Percentiles rank a stretch among this genome's conserved stretches.
Conservation (phyloP, 2,797 vertebrate genomes). For the Diplodus sargus region DNA sequence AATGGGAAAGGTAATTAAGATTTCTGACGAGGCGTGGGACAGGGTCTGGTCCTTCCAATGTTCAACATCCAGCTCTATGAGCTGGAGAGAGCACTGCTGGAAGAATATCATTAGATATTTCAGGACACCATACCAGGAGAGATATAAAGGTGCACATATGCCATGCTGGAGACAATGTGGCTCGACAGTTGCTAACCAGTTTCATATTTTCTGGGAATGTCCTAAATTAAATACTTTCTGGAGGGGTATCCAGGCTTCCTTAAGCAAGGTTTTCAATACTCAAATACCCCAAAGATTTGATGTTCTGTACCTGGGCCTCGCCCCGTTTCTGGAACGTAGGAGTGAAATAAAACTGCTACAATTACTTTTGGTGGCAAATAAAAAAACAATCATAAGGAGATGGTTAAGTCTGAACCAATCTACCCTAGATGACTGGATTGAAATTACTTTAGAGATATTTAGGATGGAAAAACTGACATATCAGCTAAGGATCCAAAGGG, state of each 20-base stretch:
- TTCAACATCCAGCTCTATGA: neutral
- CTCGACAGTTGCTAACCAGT: neutral
- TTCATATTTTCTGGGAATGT: neutral
- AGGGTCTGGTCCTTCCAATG: neutral
- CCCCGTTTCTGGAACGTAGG: neutral
- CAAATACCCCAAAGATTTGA: neutral
- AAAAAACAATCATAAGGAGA: neutral
- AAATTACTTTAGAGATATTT: conserved; percentile 12
- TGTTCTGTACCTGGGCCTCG: neutral
- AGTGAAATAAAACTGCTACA: neutral
- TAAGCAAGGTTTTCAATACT: neutral
- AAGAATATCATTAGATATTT: neutral
- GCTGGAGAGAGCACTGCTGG: neutral
- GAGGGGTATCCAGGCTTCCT: neutral
- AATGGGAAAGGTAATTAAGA: conserved; percentile 10
- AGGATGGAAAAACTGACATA: conserved; percentile 3
- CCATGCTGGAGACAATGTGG: conserved; percentile 4
- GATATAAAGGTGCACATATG: neutral
- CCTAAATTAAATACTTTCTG: neutral
- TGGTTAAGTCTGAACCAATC: neutral
- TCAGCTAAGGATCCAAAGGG: neutral
- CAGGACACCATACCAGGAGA: neutral
- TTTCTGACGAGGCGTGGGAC: neutral
- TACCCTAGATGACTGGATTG: conserved; percentile 5
- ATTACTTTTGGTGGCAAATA: conserved; percentile 1